phyloP scores from a whole-genome alignment of 2,797 vertebrate genomes.

The Pipistrellus kuhlii region DNA sequence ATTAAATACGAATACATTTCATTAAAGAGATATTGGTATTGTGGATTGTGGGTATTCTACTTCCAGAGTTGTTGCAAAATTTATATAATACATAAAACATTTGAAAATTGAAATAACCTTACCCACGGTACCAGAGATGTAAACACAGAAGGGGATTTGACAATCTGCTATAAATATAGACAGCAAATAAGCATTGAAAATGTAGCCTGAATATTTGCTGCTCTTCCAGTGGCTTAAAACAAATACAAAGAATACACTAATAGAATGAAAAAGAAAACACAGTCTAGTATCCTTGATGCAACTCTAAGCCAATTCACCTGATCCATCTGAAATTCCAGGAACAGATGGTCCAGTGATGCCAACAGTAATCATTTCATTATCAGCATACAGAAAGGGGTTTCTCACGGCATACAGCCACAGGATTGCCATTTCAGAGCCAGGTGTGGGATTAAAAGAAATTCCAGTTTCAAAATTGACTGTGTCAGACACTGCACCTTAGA shows the following conservation, averaged over 20 bases:
- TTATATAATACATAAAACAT: slow-evolving; percentile 32
- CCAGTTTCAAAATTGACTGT: slow-evolving; percentile 70
- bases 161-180: slow-evolving; percentile 62
- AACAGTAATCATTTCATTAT: slow-evolving; percentile 65
- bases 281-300: slow-evolving; percentile 56
- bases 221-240: slow-evolving; percentile 48
- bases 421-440: slow-evolving; percentile 38
- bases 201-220: slow-evolving; percentile 34
- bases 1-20: not conserved
- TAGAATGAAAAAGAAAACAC: not conserved
- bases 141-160: slow-evolving; percentile 15
- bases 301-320: slow-evolving; percentile 71
- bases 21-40: slow-evolving; percentile 42
- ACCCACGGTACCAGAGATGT: not conserved
- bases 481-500: slow-evolving; percentile 59
- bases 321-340: slow-evolving; percentile 63
- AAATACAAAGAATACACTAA: slow-evolving; percentile 42
- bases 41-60: not conserved
- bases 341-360: slow-evolving; percentile 76
- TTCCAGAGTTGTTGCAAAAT: slow-evolving; percentile 43
- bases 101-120: slow-evolving; percentile 59
- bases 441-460: slow-evolving; percentile 45
- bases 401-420: not conserved
- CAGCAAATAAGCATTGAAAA: slow-evolving; percentile 37
- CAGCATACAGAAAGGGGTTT: slow-evolving; percentile 49